Evolutionary conservation across 2,888 invertebrate species (phyloP).

Genomic region (Mesopsocus fuscifrons): DNA sequence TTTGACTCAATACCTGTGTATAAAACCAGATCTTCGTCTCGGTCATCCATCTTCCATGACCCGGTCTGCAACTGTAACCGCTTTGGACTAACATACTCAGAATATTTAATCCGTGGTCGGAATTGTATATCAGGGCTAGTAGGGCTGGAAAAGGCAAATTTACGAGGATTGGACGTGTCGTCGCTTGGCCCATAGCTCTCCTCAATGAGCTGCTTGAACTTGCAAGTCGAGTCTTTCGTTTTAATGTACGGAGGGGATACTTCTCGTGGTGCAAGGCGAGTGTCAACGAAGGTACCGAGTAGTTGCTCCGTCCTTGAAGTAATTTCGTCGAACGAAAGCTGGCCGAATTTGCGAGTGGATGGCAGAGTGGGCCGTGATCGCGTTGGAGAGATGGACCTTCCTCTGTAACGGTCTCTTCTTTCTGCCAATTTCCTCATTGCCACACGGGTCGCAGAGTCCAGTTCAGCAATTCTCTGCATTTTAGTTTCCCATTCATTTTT

Average conservation of each 20-base stretch:
- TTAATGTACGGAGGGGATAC: conserved; percentile 3
- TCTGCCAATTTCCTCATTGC: neutral
- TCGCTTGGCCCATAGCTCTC: conserved; percentile 3
- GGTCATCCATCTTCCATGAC: too few species aligned
- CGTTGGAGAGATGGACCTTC: conserved; percentile 6
- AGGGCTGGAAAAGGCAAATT: neutral
- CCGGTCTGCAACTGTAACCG: too few species aligned
- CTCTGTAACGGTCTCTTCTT: neutral
- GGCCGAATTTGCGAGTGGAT: neutral
- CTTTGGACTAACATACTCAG: conserved; percentile 5
- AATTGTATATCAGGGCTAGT: neutral
- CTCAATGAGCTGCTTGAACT: conserved; percentile 5
- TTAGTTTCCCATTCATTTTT: conserved; percentile 5
- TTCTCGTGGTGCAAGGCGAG: neutral
- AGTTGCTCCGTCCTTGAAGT: conserved; percentile 1
- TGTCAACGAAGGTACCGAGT: neutral
- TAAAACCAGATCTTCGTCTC: too few species aligned
- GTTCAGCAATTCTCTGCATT: conserved; percentile 6
- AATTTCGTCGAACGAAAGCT: conserved; percentile 7
- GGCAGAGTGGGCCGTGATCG: neutral
- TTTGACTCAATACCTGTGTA: too few species aligned
- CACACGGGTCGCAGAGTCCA: neutral
- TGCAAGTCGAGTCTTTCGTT: conserved; percentile 3
- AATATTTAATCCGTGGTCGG: neutral
- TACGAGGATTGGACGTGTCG: neutral